Base-by-base conservation (phyloP, 2,888 invertebrate genomes). In the Troides aeacus region DNA sequence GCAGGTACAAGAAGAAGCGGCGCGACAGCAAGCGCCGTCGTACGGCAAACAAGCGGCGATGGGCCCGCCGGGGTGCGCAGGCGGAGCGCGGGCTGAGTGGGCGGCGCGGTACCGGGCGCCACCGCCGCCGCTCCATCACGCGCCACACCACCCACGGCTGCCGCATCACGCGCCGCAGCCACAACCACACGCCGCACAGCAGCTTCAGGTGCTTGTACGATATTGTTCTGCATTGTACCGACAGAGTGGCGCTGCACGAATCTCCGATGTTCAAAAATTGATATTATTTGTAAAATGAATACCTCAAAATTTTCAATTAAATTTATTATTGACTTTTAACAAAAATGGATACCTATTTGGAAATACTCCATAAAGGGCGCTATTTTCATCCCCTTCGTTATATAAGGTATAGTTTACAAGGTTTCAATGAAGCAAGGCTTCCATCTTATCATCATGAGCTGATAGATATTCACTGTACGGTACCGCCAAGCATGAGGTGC, bases 1-100 rank as follows among this genome's bases (percentile, higher is more conserved):
- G 6, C 95, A 96, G 93, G 95, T 98, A 5, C 98, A 98, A 85
- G 98, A 97, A 82, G 97, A 97, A 83, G 98, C 97, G 65, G 97
- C 97, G 12, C 93, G 97, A 61, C 97, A 98, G 83, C 97, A 97
- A 84, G 96, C 95, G 62, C 96, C 97, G 53, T 96, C 96, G 78
- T 97, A 96, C 80, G 97, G 97, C 74, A 97, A 97, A 87, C 95
- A 96, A 56, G 86, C 84, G 84, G 88, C 86, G 86, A 84, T 94
- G 94, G 87, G 87, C 64, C 84, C 78, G 70, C 76, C 76, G 67
- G 75, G 85, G 46, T 84, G 83, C 65, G 84, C 80, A 70, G 81
- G 81, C 71, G 62, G 66, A 85, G 85, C 86, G 71, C 82, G 88
- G 62, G 84, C 84, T 68, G 76, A 77, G 60, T 77, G 78, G 77